Percentiles rank a stretch among this genome's conserved stretches.
These are phyloP conservation scores for Umimayanthus chanpuru DNA, from an alignment of 92 coral and sea anemone genomes.

Conservation along the genomic window DNA sequence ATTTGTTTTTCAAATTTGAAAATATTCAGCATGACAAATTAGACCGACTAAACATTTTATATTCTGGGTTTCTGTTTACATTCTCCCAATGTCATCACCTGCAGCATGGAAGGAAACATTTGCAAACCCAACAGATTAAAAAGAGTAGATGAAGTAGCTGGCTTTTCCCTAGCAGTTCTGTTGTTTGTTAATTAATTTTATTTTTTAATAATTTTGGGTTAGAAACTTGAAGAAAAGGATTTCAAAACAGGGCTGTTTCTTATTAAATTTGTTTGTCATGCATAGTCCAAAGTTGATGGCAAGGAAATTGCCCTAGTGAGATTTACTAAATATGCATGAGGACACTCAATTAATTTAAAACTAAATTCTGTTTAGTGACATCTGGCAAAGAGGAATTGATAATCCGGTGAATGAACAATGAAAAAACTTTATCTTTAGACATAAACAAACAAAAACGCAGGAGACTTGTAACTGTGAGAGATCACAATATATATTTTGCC, in stretches of 20 bases:
- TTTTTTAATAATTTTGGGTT: slow-evolving; percentile 17
- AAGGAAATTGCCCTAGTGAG: slow-evolving; percentile 33
- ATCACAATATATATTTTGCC: neutral
- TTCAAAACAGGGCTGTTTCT: neutral
- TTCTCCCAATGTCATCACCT: slow-evolving; percentile 9
- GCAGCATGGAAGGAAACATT: neutral
- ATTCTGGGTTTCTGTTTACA: slow-evolving; percentile 10
- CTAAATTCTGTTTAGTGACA: slow-evolving; percentile 38
- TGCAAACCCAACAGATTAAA: neutral
- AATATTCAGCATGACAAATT: slow-evolving; percentile 25
- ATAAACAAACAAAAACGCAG: slow-evolving; percentile 20
- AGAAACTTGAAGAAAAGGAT: slow-evolving; percentile 19
- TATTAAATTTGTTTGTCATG: slow-evolving; percentile 10
- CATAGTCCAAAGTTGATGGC: slow-evolving; percentile 1
- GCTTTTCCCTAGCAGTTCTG: neutral
- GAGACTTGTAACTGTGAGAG: neutral
- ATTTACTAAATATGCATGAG: slow-evolving; percentile 27
- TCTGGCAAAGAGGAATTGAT: slow-evolving; percentile 29
- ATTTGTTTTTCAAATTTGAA: slow-evolving; percentile 30
- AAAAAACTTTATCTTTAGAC: slow-evolving; percentile 10
- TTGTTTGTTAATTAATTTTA: slow-evolving; percentile 3
- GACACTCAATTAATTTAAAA: slow-evolving; percentile 42
- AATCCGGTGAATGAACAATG: slow-evolving; percentile 10
- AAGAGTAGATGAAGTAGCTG: neutral
- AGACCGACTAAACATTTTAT: slow-evolving; percentile 35